Evolutionary conservation across 2,113 vertebrate species (phyloP).

Genomic region (Clupea harengus): DNA sequence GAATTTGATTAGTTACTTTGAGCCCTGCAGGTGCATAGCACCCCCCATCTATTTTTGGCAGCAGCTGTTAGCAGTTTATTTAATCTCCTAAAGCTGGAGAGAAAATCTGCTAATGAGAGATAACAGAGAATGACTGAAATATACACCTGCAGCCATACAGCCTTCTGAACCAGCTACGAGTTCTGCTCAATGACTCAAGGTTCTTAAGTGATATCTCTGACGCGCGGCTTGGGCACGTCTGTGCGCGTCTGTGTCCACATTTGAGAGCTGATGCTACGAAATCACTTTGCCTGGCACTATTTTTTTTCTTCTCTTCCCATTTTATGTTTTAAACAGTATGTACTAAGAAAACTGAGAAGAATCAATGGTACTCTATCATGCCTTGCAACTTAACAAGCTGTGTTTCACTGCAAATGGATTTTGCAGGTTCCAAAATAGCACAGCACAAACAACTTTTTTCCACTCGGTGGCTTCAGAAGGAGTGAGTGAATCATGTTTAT

Average conservation of each 20-base stretch:
- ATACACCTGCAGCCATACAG: slow-evolving; percentile 19
- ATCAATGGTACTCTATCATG: slow-evolving; percentile 35
- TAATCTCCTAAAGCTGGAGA: slow-evolving; percentile 29
- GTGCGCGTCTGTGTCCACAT: slow-evolving; percentile 16
- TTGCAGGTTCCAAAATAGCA: slow-evolving; percentile 43
- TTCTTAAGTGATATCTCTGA: neutral
- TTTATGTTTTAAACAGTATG: slow-evolving; percentile 2
- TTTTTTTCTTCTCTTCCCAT: neutral
- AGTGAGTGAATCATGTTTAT: slow-evolving; percentile 40
- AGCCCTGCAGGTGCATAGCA: slow-evolving; percentile 29
- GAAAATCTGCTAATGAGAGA: slow-evolving; percentile 28
- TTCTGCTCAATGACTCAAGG: neutral
- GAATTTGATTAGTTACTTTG: slow-evolving; percentile 29
- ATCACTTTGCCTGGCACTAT: neutral
- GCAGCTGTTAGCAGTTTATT: slow-evolving; percentile 33
- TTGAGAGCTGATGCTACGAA: neutral
- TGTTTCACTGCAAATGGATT: slow-evolving; percentile 44
- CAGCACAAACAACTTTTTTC: slow-evolving; percentile 38
- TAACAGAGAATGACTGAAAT: slow-evolving; percentile 14
- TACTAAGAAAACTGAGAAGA: neutral
- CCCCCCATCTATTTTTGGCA: slow-evolving; percentile 22
- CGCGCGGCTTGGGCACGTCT: neutral
- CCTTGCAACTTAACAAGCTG: slow-evolving; percentile 35
- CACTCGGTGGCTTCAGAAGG: slow-evolving; percentile 16
- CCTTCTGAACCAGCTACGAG: neutral